These are phyloP conservation scores for Ichneumoninae sp. DNA, from an alignment of 2,888 invertebrate genomes.

Conservation along the genomic window DNA sequence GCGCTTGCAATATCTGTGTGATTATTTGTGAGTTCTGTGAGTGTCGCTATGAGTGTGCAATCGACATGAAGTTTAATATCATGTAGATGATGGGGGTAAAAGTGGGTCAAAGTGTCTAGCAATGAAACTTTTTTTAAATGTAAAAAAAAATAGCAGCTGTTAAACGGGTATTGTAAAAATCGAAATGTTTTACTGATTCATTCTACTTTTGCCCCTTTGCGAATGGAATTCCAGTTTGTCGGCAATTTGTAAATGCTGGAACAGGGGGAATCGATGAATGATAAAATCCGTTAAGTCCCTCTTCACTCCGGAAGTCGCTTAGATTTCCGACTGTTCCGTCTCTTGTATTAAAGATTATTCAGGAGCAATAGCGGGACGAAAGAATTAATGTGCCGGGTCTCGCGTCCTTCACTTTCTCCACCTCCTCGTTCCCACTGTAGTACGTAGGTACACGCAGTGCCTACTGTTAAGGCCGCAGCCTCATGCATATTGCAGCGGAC, in stretches of 20 bases:
- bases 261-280: neutral
- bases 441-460: conserved; percentile 59
- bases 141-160: neutral
- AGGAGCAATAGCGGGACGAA: conserved; percentile 58
- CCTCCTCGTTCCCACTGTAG: conserved; percentile 11
- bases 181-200: neutral
- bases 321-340: conserved; percentile 23
- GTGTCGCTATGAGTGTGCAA: too few species aligned
- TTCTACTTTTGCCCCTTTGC: neutral
- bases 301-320: conserved; percentile 4
- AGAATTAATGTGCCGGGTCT: conserved; percentile 62
- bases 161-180: neutral
- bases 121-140: neutral
- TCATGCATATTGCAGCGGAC: conserved; percentile 72
- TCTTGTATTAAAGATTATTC: conserved; percentile 62
- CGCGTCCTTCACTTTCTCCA: neutral
- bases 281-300: conserved; percentile 1
- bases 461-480: conserved; percentile 61
- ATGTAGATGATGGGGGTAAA: too few species aligned
- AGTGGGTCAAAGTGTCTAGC: neutral
- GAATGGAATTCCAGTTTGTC: neutral
- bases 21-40: too few species aligned
- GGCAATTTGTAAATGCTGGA: neutral
- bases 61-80: too few species aligned
- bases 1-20: too few species aligned